phyloP scores from a whole-genome alignment of 2,888 invertebrate species.

The Mechanitis messenoides region DNA sequence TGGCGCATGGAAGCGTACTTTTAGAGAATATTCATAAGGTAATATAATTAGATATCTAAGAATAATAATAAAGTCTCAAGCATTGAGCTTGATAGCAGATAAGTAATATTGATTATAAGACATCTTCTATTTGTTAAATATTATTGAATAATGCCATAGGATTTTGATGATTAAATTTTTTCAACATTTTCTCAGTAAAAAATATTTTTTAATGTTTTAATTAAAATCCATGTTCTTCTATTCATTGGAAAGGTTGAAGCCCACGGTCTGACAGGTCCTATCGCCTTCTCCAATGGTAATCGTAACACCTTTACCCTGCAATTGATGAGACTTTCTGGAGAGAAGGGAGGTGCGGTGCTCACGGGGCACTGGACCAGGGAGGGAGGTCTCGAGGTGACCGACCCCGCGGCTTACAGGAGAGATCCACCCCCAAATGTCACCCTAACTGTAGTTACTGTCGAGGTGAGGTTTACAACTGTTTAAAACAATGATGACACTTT shows the following conservation, averaged over 20 bases:
- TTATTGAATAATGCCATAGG: no score
- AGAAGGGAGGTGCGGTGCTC: conserved; percentile 78
- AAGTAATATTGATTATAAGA: no score
- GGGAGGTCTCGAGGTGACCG: conserved; percentile 87
- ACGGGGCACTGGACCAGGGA: conserved; percentile 89
- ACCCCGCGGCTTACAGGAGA: conserved; percentile 90
- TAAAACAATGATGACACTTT: no score
- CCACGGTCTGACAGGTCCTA: conserved; percentile 90
- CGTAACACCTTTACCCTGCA: conserved; percentile 91
- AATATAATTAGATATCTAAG: conserved; percentile 8
- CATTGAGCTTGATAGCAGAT: no score
- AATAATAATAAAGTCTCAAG: no score
- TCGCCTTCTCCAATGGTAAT: conserved; percentile 90
- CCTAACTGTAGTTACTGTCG: conserved; percentile 91
- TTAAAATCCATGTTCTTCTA: no score
- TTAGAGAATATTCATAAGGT: conserved; percentile 61
- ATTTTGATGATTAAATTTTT: no score
- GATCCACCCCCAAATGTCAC: conserved; percentile 90
- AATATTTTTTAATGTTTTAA: no score
- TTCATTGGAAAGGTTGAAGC: conserved; percentile 79
- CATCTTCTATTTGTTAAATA: no score
- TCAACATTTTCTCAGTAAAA: no score
- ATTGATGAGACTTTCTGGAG: conserved; percentile 86
- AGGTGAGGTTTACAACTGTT: no score
- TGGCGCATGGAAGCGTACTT: conserved; percentile 81